Percentiles rank a stretch among this genome's conserved stretches.
phyloP scores from a whole-genome alignment of 1,140 invertebrate genomes.

The Cydia strobilella region DNA sequence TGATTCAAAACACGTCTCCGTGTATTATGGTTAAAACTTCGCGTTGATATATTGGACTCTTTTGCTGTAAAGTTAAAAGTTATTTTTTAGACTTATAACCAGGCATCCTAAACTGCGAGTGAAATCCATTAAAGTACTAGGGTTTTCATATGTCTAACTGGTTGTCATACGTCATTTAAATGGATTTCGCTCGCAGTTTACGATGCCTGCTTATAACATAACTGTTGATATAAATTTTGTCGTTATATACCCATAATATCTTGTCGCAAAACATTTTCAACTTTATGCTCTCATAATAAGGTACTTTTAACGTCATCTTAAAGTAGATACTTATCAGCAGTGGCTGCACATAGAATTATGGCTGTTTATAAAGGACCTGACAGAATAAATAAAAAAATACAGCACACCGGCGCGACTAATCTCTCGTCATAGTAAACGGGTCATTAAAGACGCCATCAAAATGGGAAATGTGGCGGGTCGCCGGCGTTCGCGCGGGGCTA shows the following conservation, averaged over 20 bases:
- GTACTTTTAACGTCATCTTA: not conserved
- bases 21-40: no score
- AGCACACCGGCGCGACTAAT: constrained; percentile 45
- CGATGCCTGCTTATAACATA: no score
- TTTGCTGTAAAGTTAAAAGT: no score
- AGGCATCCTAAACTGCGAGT: no score
- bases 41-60: no score
- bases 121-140: no score
- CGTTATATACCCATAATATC: not conserved
- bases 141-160: no score
- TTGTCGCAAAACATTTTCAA: not conserved
- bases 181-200: no score
- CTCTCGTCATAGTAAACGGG: constrained; percentile 63
- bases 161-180: no score
- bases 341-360: constrained; percentile 14
- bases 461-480: constrained; percentile 52
- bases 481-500: constrained; percentile 40
- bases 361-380: constrained; percentile 47
- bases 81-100: no score
- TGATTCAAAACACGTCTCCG: no score
- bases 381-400: constrained; percentile 34
- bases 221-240: no score
- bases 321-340: constrained; percentile 7
- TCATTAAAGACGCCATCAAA: constrained; percentile 69
- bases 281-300: not conserved